Evolutionary conservation across 2,797 vertebrate species (phyloP).

Genomic region (Bradypodion ventrale): DNA sequence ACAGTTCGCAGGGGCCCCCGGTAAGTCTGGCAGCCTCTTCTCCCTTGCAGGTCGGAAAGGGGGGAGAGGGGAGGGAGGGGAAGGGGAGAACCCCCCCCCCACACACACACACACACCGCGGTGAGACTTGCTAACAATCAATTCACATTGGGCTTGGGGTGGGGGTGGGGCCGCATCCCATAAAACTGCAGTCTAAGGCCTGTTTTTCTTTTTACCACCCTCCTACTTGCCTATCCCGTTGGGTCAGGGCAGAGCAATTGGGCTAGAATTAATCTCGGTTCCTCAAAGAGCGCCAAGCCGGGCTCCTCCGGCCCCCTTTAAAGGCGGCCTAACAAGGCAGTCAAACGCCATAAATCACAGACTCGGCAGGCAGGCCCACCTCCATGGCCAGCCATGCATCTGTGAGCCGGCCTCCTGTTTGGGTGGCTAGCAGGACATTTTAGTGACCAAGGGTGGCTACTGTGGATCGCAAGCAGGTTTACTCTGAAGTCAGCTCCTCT

Average conservation of each 20-base stretch:
- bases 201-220: constrained; percentile 46
- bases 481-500: too few species aligned
- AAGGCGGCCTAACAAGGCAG: constrained; percentile 21
- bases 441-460: neutral
- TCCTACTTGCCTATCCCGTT: constrained; percentile 44
- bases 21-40: neutral
- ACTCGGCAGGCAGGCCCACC: constrained; percentile 11
- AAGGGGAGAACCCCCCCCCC: neutral
- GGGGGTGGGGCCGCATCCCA: too few species aligned
- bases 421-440: neutral
- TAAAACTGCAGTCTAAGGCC: constrained; percentile 54
- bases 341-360: constrained; percentile 24
- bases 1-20: too few species aligned
- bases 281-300: neutral
- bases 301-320: constrained; percentile 38
- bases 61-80: too few species aligned
- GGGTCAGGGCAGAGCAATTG: constrained; percentile 9
- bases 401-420: neutral
- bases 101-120: too few species aligned
- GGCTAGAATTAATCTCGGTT: constrained; percentile 21
- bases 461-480: too few species aligned
- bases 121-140: constrained; percentile 54
- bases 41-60: neutral
- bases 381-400: neutral
- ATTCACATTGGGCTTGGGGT: constrained; percentile 55